Evolutionary conservation across 2,888 invertebrate species (phyloP), one percentile per base, ranked within the genome.

Genomic region (Pachliopta kotzebuea): DNA sequence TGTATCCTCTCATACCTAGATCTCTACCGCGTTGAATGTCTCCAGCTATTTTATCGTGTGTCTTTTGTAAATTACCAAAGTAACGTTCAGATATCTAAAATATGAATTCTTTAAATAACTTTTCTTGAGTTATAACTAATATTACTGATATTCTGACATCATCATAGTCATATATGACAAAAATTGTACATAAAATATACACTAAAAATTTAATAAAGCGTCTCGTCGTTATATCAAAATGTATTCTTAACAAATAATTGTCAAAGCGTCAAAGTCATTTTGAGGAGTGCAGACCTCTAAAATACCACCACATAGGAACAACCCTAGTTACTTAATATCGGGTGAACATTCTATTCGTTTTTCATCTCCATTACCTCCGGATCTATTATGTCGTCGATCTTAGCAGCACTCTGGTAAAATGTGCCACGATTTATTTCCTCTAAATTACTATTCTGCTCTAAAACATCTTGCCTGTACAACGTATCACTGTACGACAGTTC

Each of bases 1-100:
- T 88, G 67, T 88, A 88, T 0, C 86, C 83, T 14, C 80, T 76
- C 11, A 87, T 65, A 3, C 86, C 86, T 69, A 87, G 70, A 62
- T 87, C 86, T 70, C 86, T 78, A 2, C 86, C 81, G 71, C 83
- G 78, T 67, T 88, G 88, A 70, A 88, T 84, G 65, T 81, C 85
- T 31, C 80, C 72, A 2, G 88, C 75, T 11, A 72, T 67, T 54
- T 80, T 71, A 57, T 88, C 88, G 58, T 81, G 78, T 26, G 83
- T 81, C 60, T 72, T 80, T 70, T 84, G 83, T 53, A 84, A 70
- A 63, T 77, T 72, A 29, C 81, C 79, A 63, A 77, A 86, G 69
- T 76, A 85, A 56, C 77, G 82, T 70, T 88, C 84, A 29, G 85
- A 80, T 71, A 86, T 78, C 85, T 87, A 53, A n/a, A 62, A 56